Evolutionary conservation across 2,888 invertebrate species (phyloP).

Genomic region (Tachina grossa): DNA sequence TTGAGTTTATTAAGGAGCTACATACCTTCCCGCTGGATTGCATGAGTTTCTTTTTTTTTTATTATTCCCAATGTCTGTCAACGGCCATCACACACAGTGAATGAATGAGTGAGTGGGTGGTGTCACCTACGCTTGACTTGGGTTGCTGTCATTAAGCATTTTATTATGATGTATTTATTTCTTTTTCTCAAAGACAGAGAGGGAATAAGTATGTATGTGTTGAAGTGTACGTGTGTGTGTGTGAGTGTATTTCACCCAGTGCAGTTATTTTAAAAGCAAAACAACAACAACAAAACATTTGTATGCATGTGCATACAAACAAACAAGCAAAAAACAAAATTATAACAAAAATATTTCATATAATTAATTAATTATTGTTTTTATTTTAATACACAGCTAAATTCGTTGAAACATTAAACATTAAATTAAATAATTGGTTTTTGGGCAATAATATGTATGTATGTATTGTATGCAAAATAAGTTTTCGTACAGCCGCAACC

Average conservation of each 20-base stretch:
- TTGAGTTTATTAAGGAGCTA: conserved; percentile 19
- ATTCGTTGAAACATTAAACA: conserved; percentile 1
- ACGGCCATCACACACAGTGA: background rate
- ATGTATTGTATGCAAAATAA: background rate
- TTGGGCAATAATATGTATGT: background rate
- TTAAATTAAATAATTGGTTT: background rate
- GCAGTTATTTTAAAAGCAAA: background rate
- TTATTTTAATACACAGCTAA: background rate
- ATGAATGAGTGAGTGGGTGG: conserved; percentile 69
- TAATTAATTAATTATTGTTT: conserved; percentile 7
- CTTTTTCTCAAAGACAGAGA: conserved; percentile 2
- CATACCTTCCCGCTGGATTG: background rate
- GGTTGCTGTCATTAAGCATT: conserved; percentile 45
- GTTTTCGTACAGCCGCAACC: background rate
- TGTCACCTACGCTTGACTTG: conserved; percentile 67
- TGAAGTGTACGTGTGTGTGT: conserved; percentile 17
- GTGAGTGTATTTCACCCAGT: background rate
- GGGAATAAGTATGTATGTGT: background rate
- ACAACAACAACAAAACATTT: background rate
- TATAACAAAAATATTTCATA: background rate
- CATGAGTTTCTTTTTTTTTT: background rate
- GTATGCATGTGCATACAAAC: background rate
- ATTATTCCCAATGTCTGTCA: background rate
- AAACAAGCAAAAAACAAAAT: background rate
- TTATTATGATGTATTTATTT: conserved; percentile 29